phyloP scores from a whole-genome alignment of 2,888 invertebrate genomes.

The Nymphalis urticae region DNA sequence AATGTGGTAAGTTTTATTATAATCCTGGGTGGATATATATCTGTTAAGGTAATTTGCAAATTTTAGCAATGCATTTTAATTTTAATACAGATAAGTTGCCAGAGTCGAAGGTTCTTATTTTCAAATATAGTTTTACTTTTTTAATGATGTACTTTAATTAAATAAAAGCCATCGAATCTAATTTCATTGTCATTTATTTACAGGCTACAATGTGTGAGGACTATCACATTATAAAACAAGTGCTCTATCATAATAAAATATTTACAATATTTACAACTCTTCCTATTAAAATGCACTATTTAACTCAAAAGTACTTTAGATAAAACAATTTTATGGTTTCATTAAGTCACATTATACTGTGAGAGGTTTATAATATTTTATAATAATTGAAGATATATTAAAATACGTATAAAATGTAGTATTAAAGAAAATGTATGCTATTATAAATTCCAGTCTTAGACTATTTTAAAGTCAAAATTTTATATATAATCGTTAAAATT shows the following conservation, averaged over 20 bases:
- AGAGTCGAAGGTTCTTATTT: too few relatives aligned
- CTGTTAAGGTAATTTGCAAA: too few relatives aligned
- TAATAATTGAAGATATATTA: constrained; percentile 4
- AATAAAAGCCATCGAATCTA: constrained; percentile 51
- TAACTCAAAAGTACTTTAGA: constrained; percentile 31
- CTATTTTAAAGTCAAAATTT: constrained; percentile 7
- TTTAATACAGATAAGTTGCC: too few relatives aligned
- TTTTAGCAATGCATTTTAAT: too few relatives aligned
- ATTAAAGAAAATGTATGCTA: constrained; percentile 5
- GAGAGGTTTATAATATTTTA: neutral
- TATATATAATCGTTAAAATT: constrained; percentile 28
- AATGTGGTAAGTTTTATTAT: too few relatives aligned
- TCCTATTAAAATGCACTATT: constrained; percentile 62
- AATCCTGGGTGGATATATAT: too few relatives aligned
- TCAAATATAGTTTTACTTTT: too few relatives aligned
- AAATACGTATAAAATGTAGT: constrained; percentile 8
- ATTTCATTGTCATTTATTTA: constrained; percentile 78
- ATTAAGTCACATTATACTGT: neutral
- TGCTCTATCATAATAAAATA: constrained; percentile 52
- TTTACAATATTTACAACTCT: constrained; percentile 71
- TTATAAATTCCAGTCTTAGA: constrained; percentile 10
- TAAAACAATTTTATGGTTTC: constrained; percentile 35
- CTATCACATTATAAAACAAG: constrained; percentile 79
- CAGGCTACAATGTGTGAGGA: constrained; percentile 72
- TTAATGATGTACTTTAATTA: neutral